These are phyloP conservation scores for Sprattus sprattus DNA, from an alignment of 2,113 vertebrate species.

Conservation along the genomic window DNA sequence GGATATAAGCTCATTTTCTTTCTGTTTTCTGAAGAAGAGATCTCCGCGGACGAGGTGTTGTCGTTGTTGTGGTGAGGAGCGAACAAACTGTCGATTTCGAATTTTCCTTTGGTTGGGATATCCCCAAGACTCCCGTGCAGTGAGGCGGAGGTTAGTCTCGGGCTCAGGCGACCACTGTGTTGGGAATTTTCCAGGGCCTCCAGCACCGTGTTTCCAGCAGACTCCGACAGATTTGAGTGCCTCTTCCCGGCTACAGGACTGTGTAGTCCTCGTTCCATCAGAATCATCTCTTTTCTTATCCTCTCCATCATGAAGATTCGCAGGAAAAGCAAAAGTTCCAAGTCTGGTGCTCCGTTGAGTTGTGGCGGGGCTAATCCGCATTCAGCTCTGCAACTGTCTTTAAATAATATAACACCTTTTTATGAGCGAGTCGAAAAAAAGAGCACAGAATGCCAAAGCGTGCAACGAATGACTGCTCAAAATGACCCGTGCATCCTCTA, in stretches of 20 bases:
- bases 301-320: slow-evolving; percentile 98
- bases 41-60: slow-evolving; percentile 82
- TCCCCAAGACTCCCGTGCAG: slow-evolving; percentile 89
- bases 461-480: slow-evolving; percentile 94
- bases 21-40: slow-evolving; percentile 85
- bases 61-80: slow-evolving; percentile 85
- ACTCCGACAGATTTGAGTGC: slow-evolving; percentile 86
- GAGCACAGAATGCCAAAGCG: slow-evolving; percentile 81
- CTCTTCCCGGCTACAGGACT: slow-evolving; percentile 94
- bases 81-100: slow-evolving; percentile 98
- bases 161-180: slow-evolving; percentile 94
- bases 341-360: slow-evolving; percentile 84
- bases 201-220: slow-evolving; percentile 90
- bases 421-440: slow-evolving; percentile 77
- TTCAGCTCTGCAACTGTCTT: slow-evolving; percentile 87
- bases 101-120: slow-evolving; percentile 92
- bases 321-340: slow-evolving; percentile 81
- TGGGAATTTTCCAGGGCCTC: slow-evolving; percentile 99
- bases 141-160: slow-evolving; percentile 91
- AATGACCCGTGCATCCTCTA: slow-evolving; percentile 92
- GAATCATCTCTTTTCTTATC: slow-evolving; percentile 99
- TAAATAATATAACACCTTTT: slow-evolving; percentile 93
- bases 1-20: slow-evolving; percentile 94
- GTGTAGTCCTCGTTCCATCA: slow-evolving; percentile 99
- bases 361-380: slow-evolving; percentile 91